phyloP scores from a whole-genome alignment of 2,797 vertebrate genomes.

The Lacerta bilineata region DNA sequence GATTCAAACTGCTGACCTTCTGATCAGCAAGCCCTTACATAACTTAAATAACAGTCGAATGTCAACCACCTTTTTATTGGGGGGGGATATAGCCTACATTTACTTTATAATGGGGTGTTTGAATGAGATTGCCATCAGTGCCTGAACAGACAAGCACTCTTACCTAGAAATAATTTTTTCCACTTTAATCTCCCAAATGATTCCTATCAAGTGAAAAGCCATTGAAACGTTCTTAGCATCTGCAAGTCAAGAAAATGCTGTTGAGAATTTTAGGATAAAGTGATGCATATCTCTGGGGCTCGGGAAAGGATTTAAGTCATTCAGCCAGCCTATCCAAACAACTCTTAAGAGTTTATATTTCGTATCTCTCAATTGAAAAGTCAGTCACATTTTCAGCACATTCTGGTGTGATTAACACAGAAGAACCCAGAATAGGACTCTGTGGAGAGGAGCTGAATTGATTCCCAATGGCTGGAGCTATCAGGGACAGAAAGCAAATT shows the following conservation, averaged over 20 bases:
- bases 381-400: neutral
- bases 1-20: no score
- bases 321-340: neutral
- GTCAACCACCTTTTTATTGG: no score
- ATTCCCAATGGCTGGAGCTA: neutral
- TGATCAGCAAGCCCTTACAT: no score
- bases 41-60: no score
- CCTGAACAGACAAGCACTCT: fast-evolving
- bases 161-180: neutral
- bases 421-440: neutral
- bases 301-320: neutral
- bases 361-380: neutral
- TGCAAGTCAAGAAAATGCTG: neutral
- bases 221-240: neutral
- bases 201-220: neutral
- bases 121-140: fast-evolving
- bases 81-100: fast-evolving
- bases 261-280: neutral
- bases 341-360: neutral
- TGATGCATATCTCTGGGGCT: neutral
- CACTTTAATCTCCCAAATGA: neutral
- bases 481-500: no score
- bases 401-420: neutral
- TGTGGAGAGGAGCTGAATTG: neutral
- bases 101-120: fast-evolving